Evolutionary conservation across 2,888 invertebrate genomes (phyloP).

Genomic region (Mimas tiliae): DNA sequence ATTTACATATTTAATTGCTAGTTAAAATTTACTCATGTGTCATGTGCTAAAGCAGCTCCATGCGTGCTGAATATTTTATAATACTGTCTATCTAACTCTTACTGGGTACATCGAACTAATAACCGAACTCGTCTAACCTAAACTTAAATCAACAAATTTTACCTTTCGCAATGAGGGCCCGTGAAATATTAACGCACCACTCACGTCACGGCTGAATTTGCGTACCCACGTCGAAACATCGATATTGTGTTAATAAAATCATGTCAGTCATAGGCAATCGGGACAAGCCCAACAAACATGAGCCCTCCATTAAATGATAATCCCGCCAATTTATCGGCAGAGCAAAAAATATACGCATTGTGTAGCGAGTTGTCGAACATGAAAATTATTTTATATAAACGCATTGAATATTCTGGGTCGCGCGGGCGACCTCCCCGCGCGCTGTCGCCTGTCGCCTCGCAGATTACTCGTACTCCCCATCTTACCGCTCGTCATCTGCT

Average conservation of each 20-base stretch:
- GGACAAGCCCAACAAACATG: constrained; percentile 81
- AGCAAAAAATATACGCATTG: constrained; percentile 82
- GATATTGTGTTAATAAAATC: constrained; percentile 82
- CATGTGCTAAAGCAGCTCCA: constrained; percentile 64
- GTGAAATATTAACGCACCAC: constrained; percentile 64
- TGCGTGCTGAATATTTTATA: constrained; percentile 65
- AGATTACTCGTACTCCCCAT: constrained; percentile 69
- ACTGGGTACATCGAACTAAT: constrained; percentile 60
- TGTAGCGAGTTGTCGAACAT: constrained; percentile 82
- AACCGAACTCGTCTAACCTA: constrained; percentile 62
- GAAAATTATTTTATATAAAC: constrained; percentile 85
- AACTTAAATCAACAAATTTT: constrained; percentile 67
- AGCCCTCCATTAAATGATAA: constrained; percentile 85
- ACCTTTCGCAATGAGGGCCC: constrained; percentile 66
- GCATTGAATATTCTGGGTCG: constrained; percentile 80
- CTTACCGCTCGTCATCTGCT: constrained; percentile 78
- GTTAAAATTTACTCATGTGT: constrained; percentile 66
- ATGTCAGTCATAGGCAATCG: constrained; percentile 80
- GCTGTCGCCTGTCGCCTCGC: constrained; percentile 47
- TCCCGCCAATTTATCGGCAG: constrained; percentile 82
- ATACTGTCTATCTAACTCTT: constrained; percentile 67
- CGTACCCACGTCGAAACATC: constrained; percentile 61
- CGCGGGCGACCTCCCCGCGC: constrained; percentile 62
- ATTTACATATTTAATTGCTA: constrained; percentile 56
- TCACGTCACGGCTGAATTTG: constrained; percentile 60